Base-by-base conservation (phyloP, 2,888 invertebrate species). In the Campoletis raptor region DNA sequence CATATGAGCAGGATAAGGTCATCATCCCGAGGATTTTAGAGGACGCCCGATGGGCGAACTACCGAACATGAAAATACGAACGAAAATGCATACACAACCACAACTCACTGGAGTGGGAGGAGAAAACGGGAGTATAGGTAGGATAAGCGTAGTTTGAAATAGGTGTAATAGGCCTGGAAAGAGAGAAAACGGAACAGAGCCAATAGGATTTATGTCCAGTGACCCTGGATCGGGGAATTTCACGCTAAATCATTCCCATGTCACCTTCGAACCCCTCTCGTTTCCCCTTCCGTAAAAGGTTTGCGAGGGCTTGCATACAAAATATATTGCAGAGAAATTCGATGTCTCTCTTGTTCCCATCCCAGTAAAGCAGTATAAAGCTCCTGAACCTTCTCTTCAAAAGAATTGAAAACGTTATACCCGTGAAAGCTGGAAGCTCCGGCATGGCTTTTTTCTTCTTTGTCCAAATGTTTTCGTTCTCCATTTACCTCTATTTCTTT, bases 191-290 rank as follows among this genome's bases (percentile, higher is more conserved):
- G 48, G 54, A 66, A 83, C 37, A 80, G 74, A 70, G 74, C 24
- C 79, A 76, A 61, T 80, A 67, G 86, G 85, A 91, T 91, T 91
- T 91, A 91, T 90, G 87, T 89, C 88, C 83, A 85, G 88, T 89
- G 90, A 89, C 89, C 89, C 89, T 88, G 89, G 89, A 89, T 88
- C 87, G 85, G 80, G 85, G 83, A 87, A 87, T 85, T 87, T 88
- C 89, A 77, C 30, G 80, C 84, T 91, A 90, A 91, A 91, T 91
- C 91, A 91, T 91, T 83, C 86, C 64, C 85, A 78, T 81, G 85
- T 87, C 87, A 84, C 85, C 85, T 83, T 76, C 72, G 37, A 72
- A 21, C 37, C 76, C 74, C 82, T 48, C 64, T 52, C 21, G 40
- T 24, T 69, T 12, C 15, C 57, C 45, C 61, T 66, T n/a, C 1